Evolutionary conservation across 2,797 vertebrate species (phyloP).

Genomic region (Galaxias olidus): DNA sequence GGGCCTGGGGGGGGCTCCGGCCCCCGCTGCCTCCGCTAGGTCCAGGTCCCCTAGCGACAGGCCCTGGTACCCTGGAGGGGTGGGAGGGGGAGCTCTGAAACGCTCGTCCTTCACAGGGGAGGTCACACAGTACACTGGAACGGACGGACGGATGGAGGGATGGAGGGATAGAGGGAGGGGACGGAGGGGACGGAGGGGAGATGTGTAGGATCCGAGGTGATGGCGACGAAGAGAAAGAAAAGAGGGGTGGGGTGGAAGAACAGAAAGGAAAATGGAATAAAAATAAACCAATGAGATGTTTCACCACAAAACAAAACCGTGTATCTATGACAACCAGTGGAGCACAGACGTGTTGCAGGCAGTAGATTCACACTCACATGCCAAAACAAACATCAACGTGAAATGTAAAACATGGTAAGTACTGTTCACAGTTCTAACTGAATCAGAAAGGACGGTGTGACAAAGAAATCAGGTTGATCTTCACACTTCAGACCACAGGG

Average conservation of each 20-base stretch:
- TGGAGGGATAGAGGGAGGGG: conserved; percentile 39
- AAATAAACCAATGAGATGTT: conserved; percentile 79
- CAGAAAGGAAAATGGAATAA: conserved; percentile 56
- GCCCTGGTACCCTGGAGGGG: conserved; percentile 95
- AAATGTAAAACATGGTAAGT: conserved; percentile 45
- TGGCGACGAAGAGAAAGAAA: conserved; percentile 33
- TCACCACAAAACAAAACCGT: conserved; percentile 69
- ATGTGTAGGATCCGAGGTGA: conserved; percentile 66
- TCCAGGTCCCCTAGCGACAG: conserved; percentile 90
- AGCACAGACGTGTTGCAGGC: conserved; percentile 28
- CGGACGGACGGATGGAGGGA: conserved; percentile 55
- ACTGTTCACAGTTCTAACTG: too few species aligned
- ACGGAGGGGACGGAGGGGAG: conserved; percentile 42
- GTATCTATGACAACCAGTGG: conserved; percentile 35
- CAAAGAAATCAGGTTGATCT: too few species aligned
- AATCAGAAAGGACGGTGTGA: too few species aligned
- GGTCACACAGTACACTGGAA: conserved; percentile 97
- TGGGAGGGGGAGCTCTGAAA: conserved; percentile 94
- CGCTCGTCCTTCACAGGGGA: conserved; percentile 94
- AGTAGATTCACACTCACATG: conserved; percentile 27
- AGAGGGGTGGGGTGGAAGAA: conserved; percentile 55
- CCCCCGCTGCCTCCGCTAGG: conserved; percentile 71
- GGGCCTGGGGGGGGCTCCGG: conserved; percentile 78
- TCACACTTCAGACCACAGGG: not conserved
- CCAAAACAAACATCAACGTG: conserved; percentile 67